Conservation (phyloP, 1,140 invertebrate species). For the Papilio polytes region DNA sequence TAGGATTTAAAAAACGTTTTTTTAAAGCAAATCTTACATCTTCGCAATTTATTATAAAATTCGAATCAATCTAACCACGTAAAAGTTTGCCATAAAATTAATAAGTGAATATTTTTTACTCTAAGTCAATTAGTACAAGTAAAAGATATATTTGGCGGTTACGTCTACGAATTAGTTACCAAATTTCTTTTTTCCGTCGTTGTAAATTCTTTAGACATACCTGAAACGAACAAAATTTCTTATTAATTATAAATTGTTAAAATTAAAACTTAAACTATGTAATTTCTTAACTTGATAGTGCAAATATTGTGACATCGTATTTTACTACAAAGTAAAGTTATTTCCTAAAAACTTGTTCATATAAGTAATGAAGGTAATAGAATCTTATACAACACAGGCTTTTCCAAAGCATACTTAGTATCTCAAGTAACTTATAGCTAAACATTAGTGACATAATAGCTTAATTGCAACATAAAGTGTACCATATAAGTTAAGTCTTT, state of each 20-base stretch:
- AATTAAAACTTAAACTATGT: background rate
- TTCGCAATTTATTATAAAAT: background rate
- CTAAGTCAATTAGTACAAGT: background rate
- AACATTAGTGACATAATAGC: constrained; percentile 5
- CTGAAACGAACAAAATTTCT: constrained; percentile 48
- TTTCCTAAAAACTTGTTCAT: background rate
- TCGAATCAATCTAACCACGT: background rate
- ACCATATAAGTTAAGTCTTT: background rate
- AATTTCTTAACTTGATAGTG: constrained; percentile 22
- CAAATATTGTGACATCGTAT: too few relatives aligned
- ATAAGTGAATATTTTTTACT: background rate
- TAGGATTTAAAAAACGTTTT: constrained; percentile 6
- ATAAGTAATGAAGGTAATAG: background rate
- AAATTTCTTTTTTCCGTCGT: background rate
- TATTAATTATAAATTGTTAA: constrained; percentile 30
- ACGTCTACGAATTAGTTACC: constrained; percentile 1
- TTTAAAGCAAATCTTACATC: constrained; percentile 11
- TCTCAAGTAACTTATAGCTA: background rate
- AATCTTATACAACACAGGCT: background rate
- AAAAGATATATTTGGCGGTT: background rate
- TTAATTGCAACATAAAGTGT: background rate
- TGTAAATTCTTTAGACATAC: constrained; percentile 36
- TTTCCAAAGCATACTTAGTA: background rate
- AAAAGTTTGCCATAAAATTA: background rate
- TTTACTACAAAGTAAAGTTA: background rate